These are phyloP conservation scores for Kryphioiulus occultus DNA, from an alignment of 2,888 invertebrate genomes.

Conservation along the genomic window DNA sequence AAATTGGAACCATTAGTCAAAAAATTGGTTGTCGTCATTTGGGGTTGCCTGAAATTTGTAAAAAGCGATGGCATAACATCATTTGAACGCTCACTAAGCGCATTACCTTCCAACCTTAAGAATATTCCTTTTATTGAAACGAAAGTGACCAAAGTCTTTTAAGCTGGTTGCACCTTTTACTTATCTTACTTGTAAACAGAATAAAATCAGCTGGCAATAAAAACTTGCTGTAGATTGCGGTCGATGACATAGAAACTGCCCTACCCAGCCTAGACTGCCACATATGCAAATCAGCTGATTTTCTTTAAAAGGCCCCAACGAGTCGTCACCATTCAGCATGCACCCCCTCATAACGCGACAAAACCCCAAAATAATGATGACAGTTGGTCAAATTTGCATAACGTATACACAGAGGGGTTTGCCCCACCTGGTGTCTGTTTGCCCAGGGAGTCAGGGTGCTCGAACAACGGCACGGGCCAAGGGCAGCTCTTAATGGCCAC, in stretches of 20 bases:
- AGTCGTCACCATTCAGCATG: neutral
- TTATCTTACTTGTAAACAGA: too few relatives aligned
- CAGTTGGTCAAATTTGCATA: slow-evolving; percentile 1
- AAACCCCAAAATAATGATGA: neutral
- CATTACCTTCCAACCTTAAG: too few relatives aligned
- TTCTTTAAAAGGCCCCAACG: neutral
- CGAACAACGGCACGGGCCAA: neutral
- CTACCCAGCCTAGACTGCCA: neutral
- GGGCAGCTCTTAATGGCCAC: neutral
- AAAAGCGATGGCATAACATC: too few relatives aligned
- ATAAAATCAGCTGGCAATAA: too few relatives aligned
- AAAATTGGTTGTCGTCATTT: too few relatives aligned
- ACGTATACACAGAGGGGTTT: neutral
- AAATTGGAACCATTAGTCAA: too few relatives aligned
- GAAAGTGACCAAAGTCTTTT: too few relatives aligned
- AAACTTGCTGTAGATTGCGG: too few relatives aligned
- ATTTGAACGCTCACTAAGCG: too few relatives aligned
- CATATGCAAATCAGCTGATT: slow-evolving; percentile 17
- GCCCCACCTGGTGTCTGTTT: neutral
- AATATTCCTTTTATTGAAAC: too few relatives aligned
- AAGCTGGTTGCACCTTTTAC: too few relatives aligned
- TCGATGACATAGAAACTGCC: neutral
- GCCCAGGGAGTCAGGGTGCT: neutral
- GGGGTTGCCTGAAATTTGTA: too few relatives aligned
- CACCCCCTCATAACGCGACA: neutral